A percentile compares a stretch with the other conserved stretches of the same genome.
phyloP scores from a whole-genome alignment of 2,113 vertebrate genomes.

The Salvator merianae region DNA sequence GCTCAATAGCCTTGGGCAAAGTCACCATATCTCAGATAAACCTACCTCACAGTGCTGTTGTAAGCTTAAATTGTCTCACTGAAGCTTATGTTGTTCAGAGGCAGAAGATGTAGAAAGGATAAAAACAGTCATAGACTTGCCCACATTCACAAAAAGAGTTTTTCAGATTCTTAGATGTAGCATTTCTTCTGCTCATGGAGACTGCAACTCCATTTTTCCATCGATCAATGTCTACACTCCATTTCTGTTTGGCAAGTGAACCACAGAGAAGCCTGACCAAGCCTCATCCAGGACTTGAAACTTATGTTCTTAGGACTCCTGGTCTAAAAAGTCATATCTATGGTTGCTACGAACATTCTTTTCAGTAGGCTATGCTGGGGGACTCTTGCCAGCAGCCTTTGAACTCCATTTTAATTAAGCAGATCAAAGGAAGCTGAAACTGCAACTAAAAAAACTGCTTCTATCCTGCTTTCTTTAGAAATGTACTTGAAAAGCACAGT shows the following conservation, averaged over 20 bases:
- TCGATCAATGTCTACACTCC: background rate
- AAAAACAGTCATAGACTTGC: no score
- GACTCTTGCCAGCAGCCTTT: no score
- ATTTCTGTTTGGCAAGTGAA: background rate
- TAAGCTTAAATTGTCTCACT: background rate
- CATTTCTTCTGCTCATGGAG: background rate
- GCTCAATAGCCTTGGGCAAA: background rate
- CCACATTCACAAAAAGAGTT: background rate
- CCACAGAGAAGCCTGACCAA: no score
- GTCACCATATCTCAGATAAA: background rate
- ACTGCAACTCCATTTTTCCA: background rate
- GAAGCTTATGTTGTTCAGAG: background rate
- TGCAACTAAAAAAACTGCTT: no score
- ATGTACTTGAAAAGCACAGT: no score
- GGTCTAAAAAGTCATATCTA: background rate
- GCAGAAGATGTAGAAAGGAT: background rate
- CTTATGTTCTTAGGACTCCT: background rate
- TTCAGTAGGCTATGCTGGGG: no score
- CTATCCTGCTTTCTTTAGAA: no score
- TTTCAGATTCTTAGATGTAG: accelerated
- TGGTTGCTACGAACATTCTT: no score
- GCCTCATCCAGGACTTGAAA: background rate
- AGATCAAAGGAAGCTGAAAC: no score
- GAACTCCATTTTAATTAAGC: no score
- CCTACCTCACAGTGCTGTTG: background rate